A percentile compares a stretch with the other conserved stretches of the same genome.
These are phyloP conservation scores for Saimiri boliviensis DNA, from an alignment of 2,113 vertebrate genomes.

Conservation along the genomic window DNA sequence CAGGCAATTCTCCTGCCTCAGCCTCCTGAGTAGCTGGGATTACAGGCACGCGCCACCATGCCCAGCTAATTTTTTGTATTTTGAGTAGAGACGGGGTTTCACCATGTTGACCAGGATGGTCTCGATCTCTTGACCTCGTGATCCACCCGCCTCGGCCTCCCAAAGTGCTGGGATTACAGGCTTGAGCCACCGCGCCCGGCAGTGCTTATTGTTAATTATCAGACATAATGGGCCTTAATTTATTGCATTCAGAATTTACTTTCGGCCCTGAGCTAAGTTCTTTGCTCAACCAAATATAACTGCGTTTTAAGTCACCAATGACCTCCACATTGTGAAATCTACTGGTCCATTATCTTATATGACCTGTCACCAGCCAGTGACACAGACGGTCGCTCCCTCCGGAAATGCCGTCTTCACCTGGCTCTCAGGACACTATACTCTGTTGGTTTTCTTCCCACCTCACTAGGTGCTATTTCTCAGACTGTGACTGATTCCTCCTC, in stretches of 20 bases:
- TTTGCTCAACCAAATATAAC: neutral
- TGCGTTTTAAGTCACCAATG: neutral
- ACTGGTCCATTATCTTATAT: neutral
- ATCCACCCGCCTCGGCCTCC: too few species aligned
- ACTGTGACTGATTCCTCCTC: neutral
- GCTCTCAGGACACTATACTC: neutral
- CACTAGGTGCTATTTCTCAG: neutral
- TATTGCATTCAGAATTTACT: neutral
- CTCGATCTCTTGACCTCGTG: too few species aligned
- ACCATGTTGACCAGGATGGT: too few species aligned
- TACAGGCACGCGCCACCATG: too few species aligned
- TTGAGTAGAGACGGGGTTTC: too few species aligned
- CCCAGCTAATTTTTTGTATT: too few species aligned
- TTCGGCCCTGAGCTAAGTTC: neutral
- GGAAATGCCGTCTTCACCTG: neutral
- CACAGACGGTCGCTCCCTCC: neutral
- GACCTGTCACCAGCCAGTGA: neutral
- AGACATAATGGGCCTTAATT: constrained; percentile 27
- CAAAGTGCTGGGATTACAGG: too few species aligned
- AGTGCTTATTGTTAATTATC: constrained; percentile 15
- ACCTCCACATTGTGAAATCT: neutral
- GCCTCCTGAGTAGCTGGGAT: too few species aligned
- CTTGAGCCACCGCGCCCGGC: too few species aligned
- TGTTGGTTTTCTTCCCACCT: neutral
- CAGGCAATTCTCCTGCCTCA: too few species aligned